Conservation (phyloP, 2,797 vertebrate species). For the Hybognathus amarus region DNA sequence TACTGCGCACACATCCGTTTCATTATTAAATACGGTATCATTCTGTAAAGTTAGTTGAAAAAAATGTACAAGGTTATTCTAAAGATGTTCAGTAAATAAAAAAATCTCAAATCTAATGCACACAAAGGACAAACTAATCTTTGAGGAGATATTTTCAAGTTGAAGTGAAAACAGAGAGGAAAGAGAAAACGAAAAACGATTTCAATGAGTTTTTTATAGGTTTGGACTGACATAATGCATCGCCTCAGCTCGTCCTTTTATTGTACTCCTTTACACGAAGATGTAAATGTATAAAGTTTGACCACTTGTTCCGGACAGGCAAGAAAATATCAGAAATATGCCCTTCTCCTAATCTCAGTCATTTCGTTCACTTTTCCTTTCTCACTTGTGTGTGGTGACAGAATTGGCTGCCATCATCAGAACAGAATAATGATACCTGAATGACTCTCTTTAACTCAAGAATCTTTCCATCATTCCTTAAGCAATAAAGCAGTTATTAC, state of each 20-base stretch:
- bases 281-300: slow-evolving; percentile 22
- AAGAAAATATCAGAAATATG: slow-evolving; percentile 39
- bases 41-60: not conserved
- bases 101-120: not conserved
- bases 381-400: slow-evolving; percentile 27
- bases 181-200: not conserved
- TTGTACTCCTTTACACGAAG: slow-evolving; percentile 10
- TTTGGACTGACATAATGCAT: not conserved
- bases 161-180: not conserved
- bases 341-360: slow-evolving; percentile 30
- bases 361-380: slow-evolving; percentile 33
- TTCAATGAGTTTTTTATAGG: not conserved
- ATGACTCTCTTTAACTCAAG: slow-evolving; percentile 38
- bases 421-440: slow-evolving; percentile 38
- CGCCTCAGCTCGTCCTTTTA: not conserved
- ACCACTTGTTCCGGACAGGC: slow-evolving; percentile 28
- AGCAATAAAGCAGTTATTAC: slow-evolving; percentile 46
- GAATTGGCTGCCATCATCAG: slow-evolving; percentile 42
- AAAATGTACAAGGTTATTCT: not conserved
- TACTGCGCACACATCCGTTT: too few relatives aligned
- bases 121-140: not conserved
- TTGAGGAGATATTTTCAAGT: not conserved
- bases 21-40: not conserved
- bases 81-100: not conserved
- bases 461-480: slow-evolving; percentile 45